These are phyloP conservation scores for Pantherophis alleghaniensis DNA, from an alignment of 2,797 vertebrate species.

Conservation along the genomic window DNA sequence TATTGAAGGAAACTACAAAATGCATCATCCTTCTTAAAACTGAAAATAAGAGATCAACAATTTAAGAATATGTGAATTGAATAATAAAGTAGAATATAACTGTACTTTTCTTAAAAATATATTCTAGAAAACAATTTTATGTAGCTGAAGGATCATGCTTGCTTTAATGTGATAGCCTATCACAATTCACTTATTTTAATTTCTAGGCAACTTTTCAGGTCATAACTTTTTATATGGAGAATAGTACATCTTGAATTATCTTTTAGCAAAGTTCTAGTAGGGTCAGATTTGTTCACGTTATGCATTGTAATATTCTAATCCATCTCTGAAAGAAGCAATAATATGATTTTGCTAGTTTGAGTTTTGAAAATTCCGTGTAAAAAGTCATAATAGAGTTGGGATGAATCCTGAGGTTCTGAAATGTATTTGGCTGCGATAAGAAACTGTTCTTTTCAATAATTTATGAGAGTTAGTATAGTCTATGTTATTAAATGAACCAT, in stretches of 20 bases:
- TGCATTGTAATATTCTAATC: constrained; percentile 8
- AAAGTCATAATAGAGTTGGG: not conserved
- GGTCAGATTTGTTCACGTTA: constrained; percentile 30
- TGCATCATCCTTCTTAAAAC: not conserved
- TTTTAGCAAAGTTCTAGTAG: constrained; percentile 9
- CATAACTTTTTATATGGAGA: constrained; percentile 12
- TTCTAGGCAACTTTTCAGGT: constrained; percentile 17
- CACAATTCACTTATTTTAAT: not conserved
- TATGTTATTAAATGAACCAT: constrained; percentile 38
- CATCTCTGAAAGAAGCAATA: constrained; percentile 16
- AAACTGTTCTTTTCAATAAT: constrained; percentile 11
- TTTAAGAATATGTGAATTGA: not conserved
- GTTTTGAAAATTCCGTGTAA: constrained; percentile 18
- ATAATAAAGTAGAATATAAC: not conserved
- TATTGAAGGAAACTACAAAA: not conserved
- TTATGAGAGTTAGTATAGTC: constrained; percentile 29
- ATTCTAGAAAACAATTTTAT: constrained; percentile 1
- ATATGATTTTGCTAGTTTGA: constrained; percentile 32
- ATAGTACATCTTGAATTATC: not conserved
- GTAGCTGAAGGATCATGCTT: constrained; percentile 8
- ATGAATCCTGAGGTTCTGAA: not conserved
- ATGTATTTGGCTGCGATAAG: constrained; percentile 13
- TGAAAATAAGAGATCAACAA: not conserved
- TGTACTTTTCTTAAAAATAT: constrained; percentile 6
- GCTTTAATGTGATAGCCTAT: not conserved